Evolutionary conservation across 2,113 vertebrate genomes (phyloP).

Genomic region (Anhinga rufa): DNA sequence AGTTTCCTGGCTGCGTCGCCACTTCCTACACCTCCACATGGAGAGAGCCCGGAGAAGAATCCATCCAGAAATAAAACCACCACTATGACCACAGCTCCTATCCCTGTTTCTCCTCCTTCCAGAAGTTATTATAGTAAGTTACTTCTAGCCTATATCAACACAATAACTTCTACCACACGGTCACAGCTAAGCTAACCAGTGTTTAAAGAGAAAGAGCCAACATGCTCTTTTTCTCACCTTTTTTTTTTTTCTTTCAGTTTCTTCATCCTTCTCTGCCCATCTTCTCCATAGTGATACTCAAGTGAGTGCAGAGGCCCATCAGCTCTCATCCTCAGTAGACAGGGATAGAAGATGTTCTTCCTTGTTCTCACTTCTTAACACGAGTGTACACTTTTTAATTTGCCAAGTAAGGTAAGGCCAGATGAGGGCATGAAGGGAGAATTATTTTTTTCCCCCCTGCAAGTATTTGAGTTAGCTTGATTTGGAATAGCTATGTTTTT

Average conservation of each 20-base stretch:
- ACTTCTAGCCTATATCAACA: background rate
- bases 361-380: background rate
- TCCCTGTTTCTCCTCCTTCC: background rate
- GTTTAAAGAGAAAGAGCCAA: background rate
- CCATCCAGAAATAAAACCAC: background rate
- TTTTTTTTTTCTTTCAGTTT: background rate
- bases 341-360: background rate
- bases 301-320: background rate
- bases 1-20: background rate
- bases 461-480: background rate
- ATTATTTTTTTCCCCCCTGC: background rate
- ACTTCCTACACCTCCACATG: background rate
- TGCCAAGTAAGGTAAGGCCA: background rate
- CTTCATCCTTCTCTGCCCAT: background rate
- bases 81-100: background rate
- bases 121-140: background rate
- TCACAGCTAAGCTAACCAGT: background rate
- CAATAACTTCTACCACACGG: rapidly evolving
- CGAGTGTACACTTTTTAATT: background rate
- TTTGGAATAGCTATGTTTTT: background rate
- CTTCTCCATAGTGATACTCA: background rate
- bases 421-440: background rate
- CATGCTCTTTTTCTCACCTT: background rate
- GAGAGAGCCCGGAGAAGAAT: background rate
- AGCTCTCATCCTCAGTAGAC: background rate